Evolutionary conservation across 30 jellyfish, hydroid and myxozoan genomes (phyloP), one percentile per base, ranked within the genome.

Genomic region (Haliclystus octoradiatus): DNA sequence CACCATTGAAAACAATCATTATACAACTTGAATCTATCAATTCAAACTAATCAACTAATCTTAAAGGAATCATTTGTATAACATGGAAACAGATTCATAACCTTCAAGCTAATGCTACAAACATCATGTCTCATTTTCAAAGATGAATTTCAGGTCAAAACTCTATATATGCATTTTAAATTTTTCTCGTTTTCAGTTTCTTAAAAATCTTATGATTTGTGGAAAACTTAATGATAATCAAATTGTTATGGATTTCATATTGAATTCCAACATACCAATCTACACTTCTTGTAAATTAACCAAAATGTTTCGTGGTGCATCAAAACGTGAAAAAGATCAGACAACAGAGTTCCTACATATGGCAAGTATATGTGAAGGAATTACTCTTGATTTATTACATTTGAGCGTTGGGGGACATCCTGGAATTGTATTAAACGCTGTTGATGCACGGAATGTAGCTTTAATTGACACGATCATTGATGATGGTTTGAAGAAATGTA

Each of bases 181-280:
- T 2, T 22, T 28, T 35, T 1, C 26, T 46, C 46, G 51, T 67
- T 53, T 62, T 28, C 66, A 89, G 98, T 89, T 89, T 74, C 53
- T 89, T 66, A 70, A 78, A 33, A 84, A 89, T 71, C 52, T 89
- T 73, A 89, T 82, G 98, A 50, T 82, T 57, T 89, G 98, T 65
- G 75, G 95, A 74, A 89, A 82, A 53, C 74, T 82, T 74, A 89
- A 82, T 66, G 85, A 89, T 40, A 89, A 89, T 50, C 82, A 71
- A 15, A 73, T 93, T 25, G 93, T 85, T 66, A 73, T 79, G 29
- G 98, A 89, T 33, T 89, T 89, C 91, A 89, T 89, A 33, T 57
- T 89, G 29, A 81, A 89, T 35, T 89, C 98, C 26, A 94, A 95
- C 2, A 95, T 94, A 5, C 98, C 98, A 19, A 89, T 89, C 22